These are phyloP conservation scores for Lophotis ruficrista DNA, from an alignment of 2,113 vertebrate genomes.

Conservation along the genomic window DNA sequence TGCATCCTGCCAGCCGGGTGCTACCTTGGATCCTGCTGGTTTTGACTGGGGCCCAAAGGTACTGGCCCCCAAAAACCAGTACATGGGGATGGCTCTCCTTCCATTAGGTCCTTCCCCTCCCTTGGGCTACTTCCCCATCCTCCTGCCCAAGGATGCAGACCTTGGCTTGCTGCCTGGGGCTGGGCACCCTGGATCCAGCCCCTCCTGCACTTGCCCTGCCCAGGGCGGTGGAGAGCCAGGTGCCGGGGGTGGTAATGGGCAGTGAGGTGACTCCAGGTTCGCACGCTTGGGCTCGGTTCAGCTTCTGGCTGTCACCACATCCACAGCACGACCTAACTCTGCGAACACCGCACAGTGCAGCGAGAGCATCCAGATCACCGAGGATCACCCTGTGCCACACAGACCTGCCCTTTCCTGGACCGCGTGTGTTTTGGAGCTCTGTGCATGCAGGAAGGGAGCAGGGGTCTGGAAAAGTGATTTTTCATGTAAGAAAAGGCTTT, in stretches of 20 bases:
- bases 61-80: not conserved
- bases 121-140: too few relatives aligned
- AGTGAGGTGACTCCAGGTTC: not conserved
- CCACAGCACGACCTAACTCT: not conserved
- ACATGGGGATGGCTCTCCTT: not conserved
- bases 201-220: not conserved
- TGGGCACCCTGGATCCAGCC: rapidly evolving
- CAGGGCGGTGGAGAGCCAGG: not conserved
- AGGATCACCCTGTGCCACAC: rapidly evolving
- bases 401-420: not conserved
- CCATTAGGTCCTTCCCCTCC: not conserved
- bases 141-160: not conserved
- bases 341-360: not conserved
- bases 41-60: not conserved
- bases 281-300: not conserved
- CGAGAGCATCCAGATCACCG: rapidly evolving
- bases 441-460: not conserved
- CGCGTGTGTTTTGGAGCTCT: rapidly evolving
- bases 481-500: not conserved
- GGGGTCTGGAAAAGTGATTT: not conserved
- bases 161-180: not conserved
- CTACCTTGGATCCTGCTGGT: not conserved
- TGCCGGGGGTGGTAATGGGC: not conserved
- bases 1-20: not conserved
- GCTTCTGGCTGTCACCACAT: not conserved